Base-by-base conservation (phyloP, 2,113 vertebrate genomes). In the Megaleporinus macrocephalus region DNA sequence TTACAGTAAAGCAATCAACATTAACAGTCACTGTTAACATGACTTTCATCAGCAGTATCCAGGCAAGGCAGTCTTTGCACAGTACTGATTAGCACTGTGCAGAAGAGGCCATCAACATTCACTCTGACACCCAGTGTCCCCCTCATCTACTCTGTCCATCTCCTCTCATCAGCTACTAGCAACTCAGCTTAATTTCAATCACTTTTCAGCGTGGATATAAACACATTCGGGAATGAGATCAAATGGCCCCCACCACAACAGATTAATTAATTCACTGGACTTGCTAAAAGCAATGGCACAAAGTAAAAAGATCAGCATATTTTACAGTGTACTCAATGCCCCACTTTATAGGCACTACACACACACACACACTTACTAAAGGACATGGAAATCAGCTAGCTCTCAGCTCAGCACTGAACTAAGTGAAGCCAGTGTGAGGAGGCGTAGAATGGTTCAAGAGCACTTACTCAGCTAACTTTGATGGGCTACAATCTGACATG, bases 391-490 rank as follows among this genome's bases (percentile, higher is more conserved):
- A 93, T 92, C 88, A 88, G 91, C 84, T 44, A 83, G 85, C 88
- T 91, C 89, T 90, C 86, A 89, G 87, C 78, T 71, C 88, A 90
- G 88, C 89, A 89, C 88, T 86, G 90, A 81, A 88, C 87, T 80
- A 83, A 92, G 87, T 85, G 89, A 90, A 82, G 89, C 84, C 84
- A 84, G 89, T 62, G 86, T 86, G 88, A 89, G 88, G 91, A 92
- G 91, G 90, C 89, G 83, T 87, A 90, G 88, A 89, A 88, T 81
- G 87, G 87, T 90, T 92, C 88, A 90, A 94, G 92, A 86, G 90
- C 91, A 89, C 91, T 93, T 85, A 89, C 87, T 90, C 87, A 70
- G 86, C 90, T 86, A 89, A 88, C 87, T 89, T 86, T 85, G 84
- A 88, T 83, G 68, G 85, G 82, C 88, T 89, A 84, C 81, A 88